Percentiles rank a stretch among this genome's conserved stretches.
Evolutionary conservation across 2,888 invertebrate genomes (phyloP).

Genomic region (Nomada goodeniana): DNA sequence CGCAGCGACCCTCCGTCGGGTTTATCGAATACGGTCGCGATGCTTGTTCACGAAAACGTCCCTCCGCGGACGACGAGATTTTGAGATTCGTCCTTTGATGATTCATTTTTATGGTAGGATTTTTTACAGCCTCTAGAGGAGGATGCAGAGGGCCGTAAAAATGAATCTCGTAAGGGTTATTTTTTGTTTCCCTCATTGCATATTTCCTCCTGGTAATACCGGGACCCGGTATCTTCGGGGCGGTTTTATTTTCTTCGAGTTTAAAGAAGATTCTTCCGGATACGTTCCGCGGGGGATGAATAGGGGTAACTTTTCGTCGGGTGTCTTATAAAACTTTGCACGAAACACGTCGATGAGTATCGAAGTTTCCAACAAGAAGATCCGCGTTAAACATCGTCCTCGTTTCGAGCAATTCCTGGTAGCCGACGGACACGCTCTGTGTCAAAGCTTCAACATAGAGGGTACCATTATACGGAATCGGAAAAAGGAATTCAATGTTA

Average conservation of each 20-base stretch:
- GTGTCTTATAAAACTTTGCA: neutral
- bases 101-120: slow-evolving; percentile 4
- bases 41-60: neutral
- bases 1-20: neutral
- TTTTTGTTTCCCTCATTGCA: neutral
- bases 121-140: neutral
- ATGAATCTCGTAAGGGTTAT: neutral
- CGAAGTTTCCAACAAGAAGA: too few species aligned
- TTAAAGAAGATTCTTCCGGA: neutral
- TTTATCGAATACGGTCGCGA: slow-evolving; percentile 30
- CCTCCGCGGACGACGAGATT: neutral
- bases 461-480: too few species aligned
- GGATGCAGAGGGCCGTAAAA: neutral
- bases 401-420: too few species aligned
- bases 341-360: too few species aligned
- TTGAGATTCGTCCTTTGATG: neutral
- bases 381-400: too few species aligned
- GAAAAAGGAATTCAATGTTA: too few species aligned
- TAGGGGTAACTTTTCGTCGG: too few species aligned
- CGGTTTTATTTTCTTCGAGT: neutral
- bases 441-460: too few species aligned
- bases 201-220: neutral
- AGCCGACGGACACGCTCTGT: too few species aligned
- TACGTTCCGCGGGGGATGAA: too few species aligned
- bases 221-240: neutral